Evolutionary conservation across 2,888 invertebrate genomes (phyloP), one percentile per base, ranked within the genome.

Genomic region (Halocaridina rubra): DNA sequence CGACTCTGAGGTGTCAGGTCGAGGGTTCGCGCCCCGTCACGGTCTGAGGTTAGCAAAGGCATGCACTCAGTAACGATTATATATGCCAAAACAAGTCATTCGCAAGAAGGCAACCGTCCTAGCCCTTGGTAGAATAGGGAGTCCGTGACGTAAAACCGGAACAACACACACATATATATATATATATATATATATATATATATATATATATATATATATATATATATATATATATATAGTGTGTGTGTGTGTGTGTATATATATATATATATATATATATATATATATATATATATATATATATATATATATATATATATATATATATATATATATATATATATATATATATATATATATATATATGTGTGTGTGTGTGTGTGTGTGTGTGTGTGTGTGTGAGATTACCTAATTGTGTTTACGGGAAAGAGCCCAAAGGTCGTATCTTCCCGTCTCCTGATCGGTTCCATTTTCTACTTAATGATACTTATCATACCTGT

Each of bases 301-400:
- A 24, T 67, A 67, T 24, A 24, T 3, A 24, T 67, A 67, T 22
- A 67, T 67, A 67, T 67, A 27, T 67, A 67, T 22, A 67, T 67
- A 67, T 67, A 67, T 67, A 67, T 67, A 27, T 67, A 67, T 27
- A 67, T 67, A 67, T 67, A 22, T 24, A 67, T 67, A 67, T 67
- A 67, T 24, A 67, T 24, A 27, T 16, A 67, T 24, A 67, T 27
- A 67, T 1, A 67, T 24, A 67, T 24, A 67, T 24, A 67, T 1
- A 24, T 67, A 67, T 24, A 67, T 67, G 27, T 67, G 27, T 67
- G 27, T 67, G 27, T 24, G 27, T 67, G 27, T 67, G 16, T 67
- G 16, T 67, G 27, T 64, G 27, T 29, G 0, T 0, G 19, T 64
- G 19, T 64, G 1, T 64, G 19, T 64, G 19, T 64, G 27, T 64